These are phyloP conservation scores for Echiichthys vipera DNA, from an alignment of 2,797 vertebrate species.

Conservation along the genomic window DNA sequence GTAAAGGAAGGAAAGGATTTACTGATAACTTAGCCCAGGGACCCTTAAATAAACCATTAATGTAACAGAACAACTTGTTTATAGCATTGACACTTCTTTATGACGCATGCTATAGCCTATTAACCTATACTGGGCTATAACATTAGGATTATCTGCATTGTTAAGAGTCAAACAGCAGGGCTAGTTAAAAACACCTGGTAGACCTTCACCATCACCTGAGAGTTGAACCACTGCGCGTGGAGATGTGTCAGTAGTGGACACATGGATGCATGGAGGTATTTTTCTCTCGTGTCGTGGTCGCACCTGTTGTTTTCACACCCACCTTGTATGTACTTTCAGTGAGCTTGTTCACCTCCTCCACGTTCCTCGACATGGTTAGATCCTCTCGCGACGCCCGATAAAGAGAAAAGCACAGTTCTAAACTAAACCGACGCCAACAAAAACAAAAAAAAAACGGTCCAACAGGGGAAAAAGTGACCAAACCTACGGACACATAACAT, in stretches of 20 bases:
- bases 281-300: neutral
- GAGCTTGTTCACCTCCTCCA: slow-evolving; percentile 93
- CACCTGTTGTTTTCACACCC: slow-evolving; percentile 75
- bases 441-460: slow-evolving; percentile 9
- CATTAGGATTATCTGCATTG: too few relatives aligned
- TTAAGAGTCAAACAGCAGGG: neutral
- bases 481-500: slow-evolving; percentile 54
- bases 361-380: slow-evolving; percentile 89
- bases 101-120: neutral
- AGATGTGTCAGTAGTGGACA: neutral
- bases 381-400: slow-evolving; percentile 21
- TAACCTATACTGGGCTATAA: neutral
- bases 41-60: neutral
- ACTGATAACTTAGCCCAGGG: neutral
- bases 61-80: neutral
- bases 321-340: slow-evolving; percentile 96
- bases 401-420: slow-evolving; percentile 1
- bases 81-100: neutral
- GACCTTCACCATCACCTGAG: neutral
- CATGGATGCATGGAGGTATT: neutral
- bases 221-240: neutral
- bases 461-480: slow-evolving; percentile 28
- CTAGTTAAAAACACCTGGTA: slow-evolving; percentile 26
- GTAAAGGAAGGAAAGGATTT: neutral
- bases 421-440: neutral